These are phyloP conservation scores for Pantherophis alleghaniensis DNA, from an alignment of 2,797 vertebrate genomes.

Conservation along the genomic window DNA sequence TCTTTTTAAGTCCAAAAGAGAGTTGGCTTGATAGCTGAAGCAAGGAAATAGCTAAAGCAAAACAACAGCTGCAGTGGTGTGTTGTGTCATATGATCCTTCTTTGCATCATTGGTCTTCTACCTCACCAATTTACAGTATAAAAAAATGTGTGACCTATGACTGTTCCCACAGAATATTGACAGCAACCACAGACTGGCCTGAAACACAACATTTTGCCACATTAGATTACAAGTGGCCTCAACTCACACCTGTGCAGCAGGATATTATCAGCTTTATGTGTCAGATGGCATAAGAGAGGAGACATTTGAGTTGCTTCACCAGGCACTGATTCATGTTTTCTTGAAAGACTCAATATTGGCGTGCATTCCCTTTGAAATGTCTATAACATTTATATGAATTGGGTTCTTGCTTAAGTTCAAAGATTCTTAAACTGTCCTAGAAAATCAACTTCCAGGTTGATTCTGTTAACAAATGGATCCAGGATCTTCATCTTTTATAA, in stretches of 20 bases:
- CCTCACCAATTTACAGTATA: conserved; percentile 39
- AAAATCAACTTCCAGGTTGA: background rate
- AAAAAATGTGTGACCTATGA: conserved; percentile 50
- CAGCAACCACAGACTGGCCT: conserved; percentile 30
- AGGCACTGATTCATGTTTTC: background rate
- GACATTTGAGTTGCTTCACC: background rate
- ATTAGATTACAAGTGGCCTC: background rate
- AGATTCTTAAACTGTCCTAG: background rate
- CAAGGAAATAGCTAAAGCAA: conserved; percentile 24
- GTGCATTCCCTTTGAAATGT: background rate
- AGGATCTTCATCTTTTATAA: background rate
- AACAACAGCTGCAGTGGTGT: conserved; percentile 29
- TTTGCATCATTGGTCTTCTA: conserved; percentile 38
- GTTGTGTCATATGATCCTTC: conserved; percentile 26
- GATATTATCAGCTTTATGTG: background rate
- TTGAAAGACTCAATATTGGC: background rate
- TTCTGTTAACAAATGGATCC: background rate
- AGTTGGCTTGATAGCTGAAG: conserved; percentile 28
- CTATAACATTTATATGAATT: background rate
- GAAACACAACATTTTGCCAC: conserved; percentile 27
- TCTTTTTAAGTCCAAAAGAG: conserved; percentile 43
- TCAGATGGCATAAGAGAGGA: background rate
- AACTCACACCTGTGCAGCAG: background rate
- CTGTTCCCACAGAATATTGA: conserved; percentile 42
- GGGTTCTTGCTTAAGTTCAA: background rate